Conservation (phyloP, 1,140 invertebrate genomes). For the Lordiphosa collinella region DNA sequence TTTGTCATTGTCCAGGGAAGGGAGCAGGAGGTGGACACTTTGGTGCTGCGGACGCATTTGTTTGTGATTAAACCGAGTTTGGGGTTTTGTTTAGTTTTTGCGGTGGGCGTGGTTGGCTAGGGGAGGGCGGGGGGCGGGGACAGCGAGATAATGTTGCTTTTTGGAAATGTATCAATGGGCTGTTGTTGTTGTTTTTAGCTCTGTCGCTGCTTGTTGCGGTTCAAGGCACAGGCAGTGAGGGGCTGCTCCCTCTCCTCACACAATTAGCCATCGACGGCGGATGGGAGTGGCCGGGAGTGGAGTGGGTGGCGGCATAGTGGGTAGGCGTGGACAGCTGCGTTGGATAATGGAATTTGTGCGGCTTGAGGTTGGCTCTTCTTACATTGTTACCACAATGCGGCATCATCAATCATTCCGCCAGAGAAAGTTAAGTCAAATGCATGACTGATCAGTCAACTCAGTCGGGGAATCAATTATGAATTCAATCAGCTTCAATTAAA, state of each 20-base stretch:
- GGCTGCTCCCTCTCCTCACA: conserved; percentile 29
- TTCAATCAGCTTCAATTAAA: conserved; percentile 35
- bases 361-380: background rate
- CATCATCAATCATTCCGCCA: conserved; percentile 4
- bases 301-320: conserved; percentile 1
- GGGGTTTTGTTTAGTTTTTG: conserved; percentile 53
- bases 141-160: conserved; percentile 23
- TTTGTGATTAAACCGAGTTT: conserved; percentile 65
- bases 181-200: background rate
- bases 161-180: conserved; percentile 6
- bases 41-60: conserved; percentile 54
- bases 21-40: background rate
- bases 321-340: background rate
- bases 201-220: conserved; percentile 18
- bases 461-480: conserved; percentile 25
- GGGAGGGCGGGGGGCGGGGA: too few species aligned
- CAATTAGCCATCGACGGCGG: conserved; percentile 31
- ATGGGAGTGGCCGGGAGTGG: background rate
- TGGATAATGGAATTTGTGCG: conserved; percentile 4
- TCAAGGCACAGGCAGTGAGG: conserved; percentile 15
- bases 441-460: conserved; percentile 1
- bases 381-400: too few species aligned
- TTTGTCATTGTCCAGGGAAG: conserved; percentile 51
- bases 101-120: conserved; percentile 19
- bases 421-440: background rate